A percentile compares a stretch with the other conserved stretches of the same genome.
phyloP scores from a whole-genome alignment of 2,113 vertebrate species.

The Amia ocellicauda region DNA sequence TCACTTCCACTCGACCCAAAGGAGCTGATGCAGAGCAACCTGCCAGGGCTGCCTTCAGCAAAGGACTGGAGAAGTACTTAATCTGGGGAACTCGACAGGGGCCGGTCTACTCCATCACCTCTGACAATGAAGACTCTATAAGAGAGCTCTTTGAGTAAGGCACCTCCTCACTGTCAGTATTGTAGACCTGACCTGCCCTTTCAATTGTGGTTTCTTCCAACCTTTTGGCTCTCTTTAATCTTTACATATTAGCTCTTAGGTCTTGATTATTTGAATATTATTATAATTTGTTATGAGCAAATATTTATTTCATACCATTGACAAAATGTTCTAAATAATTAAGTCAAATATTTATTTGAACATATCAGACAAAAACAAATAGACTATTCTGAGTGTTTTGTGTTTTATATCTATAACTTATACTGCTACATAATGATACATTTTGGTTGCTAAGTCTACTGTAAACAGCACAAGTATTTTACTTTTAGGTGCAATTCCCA shows the following conservation, averaged over 20 bases:
- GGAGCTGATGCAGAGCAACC: slow-evolving; percentile 36
- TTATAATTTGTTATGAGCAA: too few species aligned
- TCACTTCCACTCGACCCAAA: slow-evolving; percentile 64
- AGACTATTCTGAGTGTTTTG: too few species aligned
- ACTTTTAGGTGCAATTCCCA: too few species aligned
- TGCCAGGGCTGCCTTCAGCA: slow-evolving; percentile 78
- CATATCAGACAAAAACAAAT: too few species aligned
- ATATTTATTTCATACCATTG: too few species aligned
- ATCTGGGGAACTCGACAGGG: slow-evolving; percentile 59
- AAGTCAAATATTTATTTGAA: too few species aligned
- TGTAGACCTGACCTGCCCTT: slow-evolving; percentile 11
- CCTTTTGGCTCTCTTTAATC: background rate
- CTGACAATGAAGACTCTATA: slow-evolving; percentile 67
- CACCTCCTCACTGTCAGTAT: too few species aligned
- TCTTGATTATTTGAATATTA: background rate
- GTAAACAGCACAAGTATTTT: too few species aligned
- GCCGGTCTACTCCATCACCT: slow-evolving; percentile 71
- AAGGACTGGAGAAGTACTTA: slow-evolving; percentile 64
- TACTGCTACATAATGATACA: too few species aligned
- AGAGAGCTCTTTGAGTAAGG: slow-evolving; percentile 77
- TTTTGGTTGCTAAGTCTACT: too few species aligned
- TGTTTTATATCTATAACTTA: too few species aligned
- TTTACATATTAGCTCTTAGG: background rate
- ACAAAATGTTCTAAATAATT: too few species aligned
- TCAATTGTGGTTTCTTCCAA: background rate